phyloP scores from a whole-genome alignment of 2,888 invertebrate species.

The Minunthozetes semirufus region DNA sequence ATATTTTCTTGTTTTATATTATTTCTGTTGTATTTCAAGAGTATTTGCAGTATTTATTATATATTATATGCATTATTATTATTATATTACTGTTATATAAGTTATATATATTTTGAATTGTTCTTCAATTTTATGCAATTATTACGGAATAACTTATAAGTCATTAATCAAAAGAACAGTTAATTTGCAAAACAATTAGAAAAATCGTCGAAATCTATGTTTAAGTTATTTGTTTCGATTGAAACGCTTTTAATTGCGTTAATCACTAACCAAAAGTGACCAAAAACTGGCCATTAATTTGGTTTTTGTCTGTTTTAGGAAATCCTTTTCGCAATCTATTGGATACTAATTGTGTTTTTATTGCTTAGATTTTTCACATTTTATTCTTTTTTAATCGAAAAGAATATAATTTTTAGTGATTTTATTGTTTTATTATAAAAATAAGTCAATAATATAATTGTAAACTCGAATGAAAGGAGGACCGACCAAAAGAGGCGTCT shows the following conservation, averaged over 20 bases:
- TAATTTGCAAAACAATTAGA: constrained; percentile 1
- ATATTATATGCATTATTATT: constrained; percentile 3
- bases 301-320: not conserved
- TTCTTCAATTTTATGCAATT: constrained; percentile 30
- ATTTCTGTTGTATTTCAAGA: constrained; percentile 23
- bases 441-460: not conserved
- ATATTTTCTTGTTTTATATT: constrained; percentile 8
- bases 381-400: not conserved
- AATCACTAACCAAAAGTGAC: not conserved
- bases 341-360: not conserved
- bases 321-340: not conserved
- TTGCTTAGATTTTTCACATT: not conserved
- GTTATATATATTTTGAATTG: constrained; percentile 17
- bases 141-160: constrained; percentile 11
- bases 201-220: no score
- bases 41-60: constrained; percentile 28
- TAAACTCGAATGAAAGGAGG: not conserved
- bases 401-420: not conserved
- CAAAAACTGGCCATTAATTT: constrained; percentile 2
- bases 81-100: not conserved
- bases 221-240: no score
- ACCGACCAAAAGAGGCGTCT: not conserved
- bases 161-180: not conserved
- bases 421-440: constrained; percentile 7
- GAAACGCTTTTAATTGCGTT: no score